These are phyloP conservation scores for Drosophila mimica DNA, from an alignment of 2,888 invertebrate species.

Conservation along the genomic window DNA sequence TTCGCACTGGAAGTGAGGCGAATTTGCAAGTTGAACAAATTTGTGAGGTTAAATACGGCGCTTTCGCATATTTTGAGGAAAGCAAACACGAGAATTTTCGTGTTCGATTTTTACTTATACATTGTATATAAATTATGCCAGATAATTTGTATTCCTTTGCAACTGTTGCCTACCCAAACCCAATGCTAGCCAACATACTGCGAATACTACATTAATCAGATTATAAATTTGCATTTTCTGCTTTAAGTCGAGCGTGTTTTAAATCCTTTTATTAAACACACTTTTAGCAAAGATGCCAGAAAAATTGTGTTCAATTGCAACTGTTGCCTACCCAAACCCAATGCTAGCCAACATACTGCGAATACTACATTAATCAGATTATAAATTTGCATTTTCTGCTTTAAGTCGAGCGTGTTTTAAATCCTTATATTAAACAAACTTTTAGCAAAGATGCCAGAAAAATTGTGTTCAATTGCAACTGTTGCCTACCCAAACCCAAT, in stretches of 20 bases:
- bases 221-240: slow-evolving; percentile 29
- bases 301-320: slow-evolving; percentile 81
- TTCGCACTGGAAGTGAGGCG: neutral
- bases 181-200: slow-evolving; percentile 80
- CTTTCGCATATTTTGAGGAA: slow-evolving; percentile 40
- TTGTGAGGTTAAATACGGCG: slow-evolving; percentile 48
- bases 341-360: slow-evolving; percentile 81
- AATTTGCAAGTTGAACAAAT: slow-evolving; percentile 1
- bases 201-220: slow-evolving; percentile 65
- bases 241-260: slow-evolving; percentile 7
- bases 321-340: slow-evolving; percentile 77
- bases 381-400: slow-evolving; percentile 30
- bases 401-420: slow-evolving; percentile 5
- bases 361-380: slow-evolving; percentile 60
- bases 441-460: slow-evolving; percentile 50
- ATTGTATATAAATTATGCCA: slow-evolving; percentile 49
- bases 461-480: slow-evolving; percentile 82
- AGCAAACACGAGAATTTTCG: slow-evolving; percentile 16
- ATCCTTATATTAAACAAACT: neutral
- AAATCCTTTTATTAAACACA: neutral
- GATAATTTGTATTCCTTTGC: slow-evolving; percentile 80
- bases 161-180: slow-evolving; percentile 81
- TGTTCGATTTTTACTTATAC: slow-evolving; percentile 5
- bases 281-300: slow-evolving; percentile 50
- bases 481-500: slow-evolving; percentile 76